phyloP scores from a whole-genome alignment of 2,113 vertebrate genomes.

The Thamnophis sirtalis region DNA sequence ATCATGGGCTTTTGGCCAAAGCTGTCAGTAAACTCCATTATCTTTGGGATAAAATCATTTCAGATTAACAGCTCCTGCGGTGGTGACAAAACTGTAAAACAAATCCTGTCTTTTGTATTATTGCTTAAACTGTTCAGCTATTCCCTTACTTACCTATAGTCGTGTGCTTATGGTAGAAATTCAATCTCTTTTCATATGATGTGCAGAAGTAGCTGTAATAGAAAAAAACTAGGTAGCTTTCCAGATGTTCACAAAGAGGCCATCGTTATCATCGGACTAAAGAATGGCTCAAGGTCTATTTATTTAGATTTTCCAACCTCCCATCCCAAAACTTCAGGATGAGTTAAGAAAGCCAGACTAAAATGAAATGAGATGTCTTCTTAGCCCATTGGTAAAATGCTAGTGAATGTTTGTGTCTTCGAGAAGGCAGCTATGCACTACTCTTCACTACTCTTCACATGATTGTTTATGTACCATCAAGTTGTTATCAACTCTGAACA shows the following conservation, averaged over 20 bases:
- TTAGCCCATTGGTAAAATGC: not conserved
- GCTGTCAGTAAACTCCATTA: conserved; percentile 2
- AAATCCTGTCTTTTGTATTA: not conserved
- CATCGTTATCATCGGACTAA: not conserved
- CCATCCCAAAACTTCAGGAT: not conserved
- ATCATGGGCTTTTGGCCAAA: conserved; percentile 1
- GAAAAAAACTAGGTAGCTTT: conserved; percentile 4
- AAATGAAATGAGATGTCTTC: not conserved
- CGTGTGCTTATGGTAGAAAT: not conserved
- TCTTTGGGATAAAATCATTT: conserved; percentile 24
- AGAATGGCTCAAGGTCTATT: not conserved
- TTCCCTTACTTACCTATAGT: not conserved
- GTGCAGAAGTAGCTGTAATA: conserved; percentile 8
- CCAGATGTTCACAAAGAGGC: not conserved
- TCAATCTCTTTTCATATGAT: conserved; percentile 30
- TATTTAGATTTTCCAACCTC: not conserved
- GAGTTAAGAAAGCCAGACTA: not conserved
- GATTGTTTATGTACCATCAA: not conserved
- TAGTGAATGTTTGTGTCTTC: not conserved
- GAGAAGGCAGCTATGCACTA: not conserved
- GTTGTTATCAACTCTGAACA: not conserved
- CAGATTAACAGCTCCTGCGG: conserved; percentile 4
- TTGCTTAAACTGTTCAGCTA: conserved; percentile 15
- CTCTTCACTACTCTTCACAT: not conserved
- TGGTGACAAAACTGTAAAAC: conserved; percentile 3